These are phyloP conservation scores for Myiotriccus ornatus DNA, from an alignment of 2,797 vertebrate species.

Conservation along the genomic window DNA sequence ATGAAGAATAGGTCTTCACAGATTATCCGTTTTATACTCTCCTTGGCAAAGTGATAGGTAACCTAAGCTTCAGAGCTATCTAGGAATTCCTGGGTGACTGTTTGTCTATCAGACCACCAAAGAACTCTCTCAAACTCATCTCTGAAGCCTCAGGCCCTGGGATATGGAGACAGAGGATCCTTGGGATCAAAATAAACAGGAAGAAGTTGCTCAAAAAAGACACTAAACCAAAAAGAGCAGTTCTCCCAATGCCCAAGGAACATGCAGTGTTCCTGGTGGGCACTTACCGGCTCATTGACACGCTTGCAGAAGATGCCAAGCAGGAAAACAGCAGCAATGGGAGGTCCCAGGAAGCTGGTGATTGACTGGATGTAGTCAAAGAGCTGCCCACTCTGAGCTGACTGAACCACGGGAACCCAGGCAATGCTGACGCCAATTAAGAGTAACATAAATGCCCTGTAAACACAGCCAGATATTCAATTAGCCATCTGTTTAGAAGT, in stretches of 20 bases:
- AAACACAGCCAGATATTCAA: slow-evolving; percentile 34
- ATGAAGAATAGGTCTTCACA: background rate
- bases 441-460: slow-evolving; percentile 85
- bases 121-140: background rate
- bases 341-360: slow-evolving; percentile 89
- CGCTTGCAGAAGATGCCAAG: slow-evolving; percentile 88
- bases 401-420: slow-evolving; percentile 91
- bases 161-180: background rate
- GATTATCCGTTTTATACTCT: background rate
- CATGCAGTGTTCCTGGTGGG: background rate
- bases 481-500: background rate
- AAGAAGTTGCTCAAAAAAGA: background rate
- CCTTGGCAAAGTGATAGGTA: background rate
- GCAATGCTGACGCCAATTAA: slow-evolving; percentile 90
- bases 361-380: slow-evolving; percentile 90
- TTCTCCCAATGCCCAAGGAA: background rate
- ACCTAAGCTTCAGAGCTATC: background rate
- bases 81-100: background rate
- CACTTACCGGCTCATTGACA: slow-evolving; percentile 83
- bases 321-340: slow-evolving; percentile 86
- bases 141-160: background rate
- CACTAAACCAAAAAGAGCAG: background rate
- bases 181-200: background rate
- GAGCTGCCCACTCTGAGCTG: slow-evolving; percentile 89
- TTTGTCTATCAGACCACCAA: background rate